phyloP scores from a whole-genome alignment of 2,888 invertebrate genomes.

The Gryllus longicercus region DNA sequence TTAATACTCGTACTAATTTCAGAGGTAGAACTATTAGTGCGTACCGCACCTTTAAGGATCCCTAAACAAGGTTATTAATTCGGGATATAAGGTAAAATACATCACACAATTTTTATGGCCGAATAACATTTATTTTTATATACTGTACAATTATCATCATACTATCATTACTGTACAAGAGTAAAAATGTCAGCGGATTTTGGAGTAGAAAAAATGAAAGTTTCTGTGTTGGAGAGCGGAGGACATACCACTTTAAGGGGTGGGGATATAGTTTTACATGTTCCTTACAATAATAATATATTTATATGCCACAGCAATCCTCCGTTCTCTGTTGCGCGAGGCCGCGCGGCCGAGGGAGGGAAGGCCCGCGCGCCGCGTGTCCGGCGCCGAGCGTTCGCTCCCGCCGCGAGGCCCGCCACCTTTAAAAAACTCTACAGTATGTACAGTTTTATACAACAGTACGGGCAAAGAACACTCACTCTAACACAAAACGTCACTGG shows the following conservation, averaged over 20 bases:
- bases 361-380: no score
- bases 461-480: constrained; percentile 29
- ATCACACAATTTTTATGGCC: constrained; percentile 23
- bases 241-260: constrained; percentile 21
- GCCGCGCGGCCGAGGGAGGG: no score
- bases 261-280: constrained; percentile 2
- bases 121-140: constrained; percentile 36
- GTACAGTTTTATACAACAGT: constrained; percentile 26
- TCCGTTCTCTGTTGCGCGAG: neutral
- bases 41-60: neutral
- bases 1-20: no score
- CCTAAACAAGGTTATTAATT: neutral
- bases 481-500: constrained; percentile 25
- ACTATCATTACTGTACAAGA: constrained; percentile 35
- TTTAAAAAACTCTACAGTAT: constrained; percentile 29
- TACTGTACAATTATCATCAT: constrained; percentile 36
- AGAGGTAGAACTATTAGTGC: no score
- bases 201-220: constrained; percentile 32
- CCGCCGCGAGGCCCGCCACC: neutral
- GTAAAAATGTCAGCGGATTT: constrained; percentile 31
- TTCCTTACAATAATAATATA: constrained; percentile 17
- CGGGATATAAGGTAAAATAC: neutral
- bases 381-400: no score
- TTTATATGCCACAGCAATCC: constrained; percentile 7
- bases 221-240: constrained; percentile 22